Evolutionary conservation across 2,113 vertebrate species (phyloP).

Genomic region (Leptocoma aspasia): DNA sequence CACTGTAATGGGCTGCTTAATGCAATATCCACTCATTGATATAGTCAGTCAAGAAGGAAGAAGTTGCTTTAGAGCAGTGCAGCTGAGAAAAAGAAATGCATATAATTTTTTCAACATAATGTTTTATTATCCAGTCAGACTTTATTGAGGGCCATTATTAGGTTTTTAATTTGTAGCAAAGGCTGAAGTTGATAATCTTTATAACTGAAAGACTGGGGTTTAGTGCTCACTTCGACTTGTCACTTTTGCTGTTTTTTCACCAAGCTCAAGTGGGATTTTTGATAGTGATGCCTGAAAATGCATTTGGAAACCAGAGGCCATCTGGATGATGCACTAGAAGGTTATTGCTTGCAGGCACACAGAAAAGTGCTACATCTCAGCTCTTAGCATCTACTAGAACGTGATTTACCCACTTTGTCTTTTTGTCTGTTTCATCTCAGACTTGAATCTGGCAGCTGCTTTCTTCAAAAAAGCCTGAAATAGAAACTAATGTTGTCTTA

Average conservation of each 20-base stretch:
- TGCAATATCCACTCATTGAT: neutral
- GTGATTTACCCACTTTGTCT: neutral
- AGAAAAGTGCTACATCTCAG: neutral
- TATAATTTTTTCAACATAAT: neutral
- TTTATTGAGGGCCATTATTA: neutral
- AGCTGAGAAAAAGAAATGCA: neutral
- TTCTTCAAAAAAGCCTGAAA: constrained; percentile 1
- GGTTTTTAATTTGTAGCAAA: neutral
- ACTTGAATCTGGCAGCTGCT: neutral
- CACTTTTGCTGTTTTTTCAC: neutral
- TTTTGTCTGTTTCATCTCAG: neutral
- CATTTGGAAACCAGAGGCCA: neutral
- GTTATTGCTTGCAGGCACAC: neutral
- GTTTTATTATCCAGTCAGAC: neutral
- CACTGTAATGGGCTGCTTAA: neutral
- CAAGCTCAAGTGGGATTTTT: neutral
- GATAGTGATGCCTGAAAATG: neutral
- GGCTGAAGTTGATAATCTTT: neutral
- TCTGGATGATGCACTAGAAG: neutral
- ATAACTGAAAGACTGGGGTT: neutral
- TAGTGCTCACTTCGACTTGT: accelerated
- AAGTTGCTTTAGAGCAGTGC: neutral
- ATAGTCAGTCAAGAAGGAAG: neutral
- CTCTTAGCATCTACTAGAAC: neutral
- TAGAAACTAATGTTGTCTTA: neutral